A percentile compares a stretch with the other conserved stretches of the same genome.
phyloP scores from a whole-genome alignment of 2,113 vertebrate genomes.

The Ascaphus truei region DNA sequence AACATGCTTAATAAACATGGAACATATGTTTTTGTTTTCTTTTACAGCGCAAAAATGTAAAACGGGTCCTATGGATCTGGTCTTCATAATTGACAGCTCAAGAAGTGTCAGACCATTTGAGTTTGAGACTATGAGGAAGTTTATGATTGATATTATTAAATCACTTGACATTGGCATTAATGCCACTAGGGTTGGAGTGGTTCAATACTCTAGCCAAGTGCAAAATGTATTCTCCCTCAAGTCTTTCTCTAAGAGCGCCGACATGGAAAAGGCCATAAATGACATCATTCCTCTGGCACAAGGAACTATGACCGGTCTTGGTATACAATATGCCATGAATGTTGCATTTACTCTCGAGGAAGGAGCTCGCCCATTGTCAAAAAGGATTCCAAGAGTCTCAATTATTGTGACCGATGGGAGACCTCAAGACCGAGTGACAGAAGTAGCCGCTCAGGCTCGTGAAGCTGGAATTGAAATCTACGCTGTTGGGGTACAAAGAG shows the following conservation, averaged over 20 bases:
- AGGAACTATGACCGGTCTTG: slow-evolving; percentile 95
- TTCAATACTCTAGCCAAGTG: slow-evolving; percentile 97
- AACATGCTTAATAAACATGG: too few species aligned
- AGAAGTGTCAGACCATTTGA: slow-evolving; percentile 91
- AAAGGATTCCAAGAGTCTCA: slow-evolving; percentile 77
- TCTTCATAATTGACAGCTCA: slow-evolving; percentile 96
- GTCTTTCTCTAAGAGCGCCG: slow-evolving; percentile 60
- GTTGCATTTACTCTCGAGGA: slow-evolving; percentile 77
- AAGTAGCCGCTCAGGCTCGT: slow-evolving; percentile 84
- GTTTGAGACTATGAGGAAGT: slow-evolving; percentile 92
- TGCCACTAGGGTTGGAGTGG: slow-evolving; percentile 81
- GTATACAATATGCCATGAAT: slow-evolving; percentile 89
- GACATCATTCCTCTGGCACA: slow-evolving; percentile 85
- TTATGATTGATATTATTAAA: slow-evolving; percentile 87
- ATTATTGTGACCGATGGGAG: slow-evolving; percentile 90
- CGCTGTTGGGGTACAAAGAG: slow-evolving; percentile 87
- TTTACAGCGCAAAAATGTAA: slow-evolving; percentile 71
- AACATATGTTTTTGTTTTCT: background rate
- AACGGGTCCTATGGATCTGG: slow-evolving; percentile 83
- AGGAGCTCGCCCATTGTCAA: slow-evolving; percentile 69
- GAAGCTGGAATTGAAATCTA: slow-evolving; percentile 89
- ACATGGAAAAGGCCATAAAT: slow-evolving; percentile 86
- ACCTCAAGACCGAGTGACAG: slow-evolving; percentile 89
- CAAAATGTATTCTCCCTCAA: slow-evolving; percentile 90
- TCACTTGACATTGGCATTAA: slow-evolving; percentile 80